Evolutionary conservation across 2,888 invertebrate genomes (phyloP).

Genomic region (Zaprionus lineosus): DNA sequence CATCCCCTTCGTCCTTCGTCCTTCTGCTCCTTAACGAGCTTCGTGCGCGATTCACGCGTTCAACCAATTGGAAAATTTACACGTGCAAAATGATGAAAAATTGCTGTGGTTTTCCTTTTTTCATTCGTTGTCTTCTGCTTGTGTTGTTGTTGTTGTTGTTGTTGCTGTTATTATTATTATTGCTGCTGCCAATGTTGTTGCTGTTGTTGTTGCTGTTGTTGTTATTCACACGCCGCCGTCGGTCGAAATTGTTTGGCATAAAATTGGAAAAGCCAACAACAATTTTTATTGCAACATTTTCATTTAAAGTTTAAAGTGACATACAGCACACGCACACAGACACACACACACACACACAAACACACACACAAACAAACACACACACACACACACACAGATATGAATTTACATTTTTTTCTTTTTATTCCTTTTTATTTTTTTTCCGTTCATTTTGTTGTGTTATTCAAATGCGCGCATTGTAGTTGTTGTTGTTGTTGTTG

Average conservation of each 20-base stretch:
- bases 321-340: conserved; percentile 7
- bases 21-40: background rate
- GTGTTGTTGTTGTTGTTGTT: conserved; percentile 12
- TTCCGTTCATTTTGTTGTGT: conserved; percentile 53
- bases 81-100: conserved; percentile 81
- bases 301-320: conserved; percentile 68
- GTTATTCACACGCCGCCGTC: conserved; percentile 32
- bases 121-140: conserved; percentile 21
- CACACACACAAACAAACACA: background rate
- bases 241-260: conserved; percentile 67
- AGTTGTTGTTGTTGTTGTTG: conserved; percentile 39
- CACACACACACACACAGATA: conserved; percentile 10
- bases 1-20: background rate
- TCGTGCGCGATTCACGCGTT: conserved; percentile 55
- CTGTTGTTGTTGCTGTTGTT: too few species aligned
- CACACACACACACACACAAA: conserved; percentile 14
- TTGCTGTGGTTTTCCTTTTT: conserved; percentile 76
- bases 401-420: conserved; percentile 7
- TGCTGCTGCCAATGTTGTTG: too few species aligned
- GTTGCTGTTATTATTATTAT: too few species aligned
- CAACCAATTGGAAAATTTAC: conserved; percentile 81
- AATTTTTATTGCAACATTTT: conserved; percentile 64
- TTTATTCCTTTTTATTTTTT: conserved; percentile 16
- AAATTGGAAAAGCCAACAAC: conserved; percentile 62
- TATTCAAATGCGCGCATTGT: conserved; percentile 72